These are phyloP conservation scores for Monochamus alternatus DNA, from an alignment of 2,888 invertebrate species.

Conservation along the genomic window DNA sequence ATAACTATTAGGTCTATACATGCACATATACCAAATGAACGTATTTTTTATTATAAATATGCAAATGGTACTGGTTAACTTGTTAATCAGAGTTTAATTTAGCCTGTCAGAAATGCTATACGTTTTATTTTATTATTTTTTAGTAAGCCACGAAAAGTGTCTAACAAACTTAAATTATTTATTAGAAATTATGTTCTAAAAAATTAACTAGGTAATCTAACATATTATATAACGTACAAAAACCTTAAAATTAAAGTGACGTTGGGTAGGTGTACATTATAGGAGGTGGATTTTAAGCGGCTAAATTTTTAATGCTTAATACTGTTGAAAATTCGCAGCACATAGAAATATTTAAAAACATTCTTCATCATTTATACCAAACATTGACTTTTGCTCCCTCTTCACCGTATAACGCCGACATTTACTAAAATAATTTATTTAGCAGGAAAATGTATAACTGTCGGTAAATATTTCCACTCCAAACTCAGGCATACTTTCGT, in stretches of 20 bases:
- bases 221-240: not conserved
- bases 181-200: too few species aligned
- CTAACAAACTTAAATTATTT: too few species aligned
- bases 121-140: too few species aligned
- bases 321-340: constrained; percentile 33
- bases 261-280: constrained; percentile 23
- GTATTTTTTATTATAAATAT: too few species aligned
- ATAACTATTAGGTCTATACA: too few species aligned
- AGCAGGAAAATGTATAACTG: constrained; percentile 72
- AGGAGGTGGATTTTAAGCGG: constrained; percentile 26
- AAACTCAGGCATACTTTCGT: constrained; percentile 71
- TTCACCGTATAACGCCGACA: constrained; percentile 69
- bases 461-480: constrained; percentile 72
- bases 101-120: too few species aligned
- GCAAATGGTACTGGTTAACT: too few species aligned
- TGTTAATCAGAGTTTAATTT: too few species aligned
- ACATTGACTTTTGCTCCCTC: constrained; percentile 69
- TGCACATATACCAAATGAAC: too few species aligned
- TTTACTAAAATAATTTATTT: constrained; percentile 72
- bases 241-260: constrained; percentile 14
- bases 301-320: constrained; percentile 39
- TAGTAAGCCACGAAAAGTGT: too few species aligned
- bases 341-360: constrained; percentile 56
- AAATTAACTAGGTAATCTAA: too few species aligned
- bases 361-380: constrained; percentile 66